Evolutionary conservation across 2,797 vertebrate species (phyloP).

Genomic region (Vespertilio murinus): DNA sequence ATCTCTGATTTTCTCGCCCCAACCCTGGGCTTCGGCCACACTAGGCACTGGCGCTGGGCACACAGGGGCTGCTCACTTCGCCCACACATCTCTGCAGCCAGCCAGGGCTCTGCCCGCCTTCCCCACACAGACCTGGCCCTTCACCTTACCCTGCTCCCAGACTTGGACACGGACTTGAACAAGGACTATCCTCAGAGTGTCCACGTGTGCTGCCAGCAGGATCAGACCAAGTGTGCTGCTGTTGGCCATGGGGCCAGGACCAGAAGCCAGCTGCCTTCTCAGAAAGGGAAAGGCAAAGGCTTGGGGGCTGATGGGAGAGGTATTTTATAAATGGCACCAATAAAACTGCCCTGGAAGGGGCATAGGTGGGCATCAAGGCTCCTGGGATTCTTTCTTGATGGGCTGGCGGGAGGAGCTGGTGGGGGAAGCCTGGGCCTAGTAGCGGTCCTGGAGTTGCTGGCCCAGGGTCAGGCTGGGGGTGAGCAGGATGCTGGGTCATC

Average conservation of each 20-base stretch:
- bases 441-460: background rate
- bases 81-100: background rate
- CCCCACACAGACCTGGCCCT: background rate
- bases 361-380: constrained; percentile 28
- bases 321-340: constrained; percentile 58
- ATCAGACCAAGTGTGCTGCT: background rate
- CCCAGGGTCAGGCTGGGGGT: background rate
- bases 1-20: constrained; percentile 40
- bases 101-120: background rate
- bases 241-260: background rate
- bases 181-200: background rate
- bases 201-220: background rate
- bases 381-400: constrained; percentile 18
- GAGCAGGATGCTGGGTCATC: background rate
- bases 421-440: background rate
- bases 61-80: constrained; percentile 10
- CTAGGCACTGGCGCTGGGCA: constrained; percentile 11
- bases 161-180: background rate
- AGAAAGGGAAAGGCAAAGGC: constrained; percentile 7
- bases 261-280: background rate
- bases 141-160: background rate
- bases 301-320: constrained; percentile 36
- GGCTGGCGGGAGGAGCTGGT: background rate
- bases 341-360: constrained; percentile 70
- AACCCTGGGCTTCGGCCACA: background rate